Evolutionary conservation across 2,113 vertebrate genomes (phyloP).

Genomic region (Saccopteryx bilineata): DNA sequence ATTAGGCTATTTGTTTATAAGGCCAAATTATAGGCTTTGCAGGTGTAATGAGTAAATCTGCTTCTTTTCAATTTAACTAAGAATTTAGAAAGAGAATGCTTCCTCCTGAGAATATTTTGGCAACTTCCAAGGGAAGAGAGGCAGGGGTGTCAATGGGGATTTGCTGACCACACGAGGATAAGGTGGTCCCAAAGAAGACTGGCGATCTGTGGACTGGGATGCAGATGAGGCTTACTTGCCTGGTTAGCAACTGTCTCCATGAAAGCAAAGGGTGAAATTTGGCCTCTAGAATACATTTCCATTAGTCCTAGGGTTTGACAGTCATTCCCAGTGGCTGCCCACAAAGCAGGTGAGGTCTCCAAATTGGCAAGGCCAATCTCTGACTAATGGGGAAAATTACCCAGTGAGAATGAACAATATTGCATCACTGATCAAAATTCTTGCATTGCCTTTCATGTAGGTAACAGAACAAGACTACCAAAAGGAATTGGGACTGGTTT

Average conservation of each 20-base stretch:
- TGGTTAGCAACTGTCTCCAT: not conserved
- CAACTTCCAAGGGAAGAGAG: slow-evolving; percentile 31
- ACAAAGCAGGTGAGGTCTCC: slow-evolving; percentile 22
- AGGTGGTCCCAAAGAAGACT: not conserved
- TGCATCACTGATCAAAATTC: slow-evolving; percentile 66
- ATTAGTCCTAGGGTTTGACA: slow-evolving; percentile 44
- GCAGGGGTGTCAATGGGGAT: not conserved
- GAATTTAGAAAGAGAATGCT: slow-evolving; percentile 29
- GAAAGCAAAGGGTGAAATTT: slow-evolving; percentile 28
- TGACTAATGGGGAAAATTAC: slow-evolving; percentile 81
- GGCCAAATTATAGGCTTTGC: not conserved
- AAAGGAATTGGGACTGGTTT: slow-evolving; percentile 66
- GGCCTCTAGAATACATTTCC: slow-evolving; percentile 62
- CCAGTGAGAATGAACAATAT: slow-evolving; percentile 69
- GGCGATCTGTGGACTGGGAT: not conserved
- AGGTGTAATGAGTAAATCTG: not conserved
- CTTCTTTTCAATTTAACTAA: slow-evolving; percentile 22
- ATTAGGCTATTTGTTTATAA: not conserved
- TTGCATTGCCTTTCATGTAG: slow-evolving; percentile 69
- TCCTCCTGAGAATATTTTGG: not conserved
- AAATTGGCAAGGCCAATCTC: slow-evolving; percentile 62
- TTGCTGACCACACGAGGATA: not conserved
- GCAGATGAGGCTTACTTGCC: not conserved
- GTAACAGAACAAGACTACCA: slow-evolving; percentile 51
- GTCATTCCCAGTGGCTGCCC: not conserved